Evolutionary conservation across 2,113 vertebrate genomes (phyloP), one percentile per base, ranked within the genome.

Genomic region (Austrofundulus limnaeus): DNA sequence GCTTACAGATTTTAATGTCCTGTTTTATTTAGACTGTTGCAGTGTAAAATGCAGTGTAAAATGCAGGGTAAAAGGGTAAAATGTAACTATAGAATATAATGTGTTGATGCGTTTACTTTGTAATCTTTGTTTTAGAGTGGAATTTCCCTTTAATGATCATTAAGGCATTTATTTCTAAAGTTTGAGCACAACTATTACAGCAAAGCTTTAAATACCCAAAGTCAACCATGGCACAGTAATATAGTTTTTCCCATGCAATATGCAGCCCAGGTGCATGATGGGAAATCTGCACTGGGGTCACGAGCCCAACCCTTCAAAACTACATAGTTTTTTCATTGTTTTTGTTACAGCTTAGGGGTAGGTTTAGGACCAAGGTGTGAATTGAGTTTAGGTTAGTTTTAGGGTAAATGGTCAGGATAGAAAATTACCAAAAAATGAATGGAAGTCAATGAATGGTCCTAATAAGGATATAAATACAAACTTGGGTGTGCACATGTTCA

Each of bases 261-360:
- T 24, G 48, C 14, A 24, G 20, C 58, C 46, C 61, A 65, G 47
- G 38, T 80, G 70, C 71, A 75, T 59, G 39, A 55, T 71, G 80
- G 83, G 77, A 70, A 19, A 61, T 57, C 8, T 49, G 23, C 16
- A 37, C 17, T 3, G 0, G 9, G 19, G 56, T 34, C 0, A 11
- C 19, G 7, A 42, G 14, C 38, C 25, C 41, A 1, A 16, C 25
- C 68, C 47, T 72, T 68, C 72, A 68, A 68, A 71, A 46, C 48
- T 39, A 56, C 65, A 54, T 12, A 0, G 8, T 16, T 62, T 57
- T 49, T 14, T 56, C 51, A 52, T 19, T 72, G 64, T 75, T 80
- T 82, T 67, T 19, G 4, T 66, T 53, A 20, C 23, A 54, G 54
- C 61, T 69, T 5, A 61, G 28, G 66, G 51, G 6, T 53, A 66